These are phyloP conservation scores for Austrofundulus limnaeus DNA, from an alignment of 2,113 vertebrate species.

Conservation along the genomic window DNA sequence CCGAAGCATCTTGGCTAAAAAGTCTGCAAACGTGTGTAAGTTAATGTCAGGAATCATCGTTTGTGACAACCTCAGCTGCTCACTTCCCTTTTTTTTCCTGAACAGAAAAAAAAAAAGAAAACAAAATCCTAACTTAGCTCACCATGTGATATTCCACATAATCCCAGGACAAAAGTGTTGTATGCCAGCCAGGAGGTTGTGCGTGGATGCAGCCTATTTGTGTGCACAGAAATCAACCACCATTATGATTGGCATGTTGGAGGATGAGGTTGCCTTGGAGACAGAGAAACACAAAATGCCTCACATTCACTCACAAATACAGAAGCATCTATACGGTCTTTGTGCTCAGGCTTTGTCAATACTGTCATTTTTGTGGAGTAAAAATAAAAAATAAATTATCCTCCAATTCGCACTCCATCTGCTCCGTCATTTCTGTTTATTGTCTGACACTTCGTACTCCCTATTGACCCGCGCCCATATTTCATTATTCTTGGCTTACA, in stretches of 20 bases:
- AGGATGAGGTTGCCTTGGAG: conserved; percentile 67
- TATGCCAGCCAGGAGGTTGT: conserved; percentile 17
- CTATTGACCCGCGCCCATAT: conserved; percentile 48
- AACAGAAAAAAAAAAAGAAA: background rate
- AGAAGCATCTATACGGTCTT: conserved; percentile 33
- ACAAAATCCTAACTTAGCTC: background rate
- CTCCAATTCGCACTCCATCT: conserved; percentile 38
- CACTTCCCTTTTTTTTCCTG: background rate
- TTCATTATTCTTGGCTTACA: conserved; percentile 48
- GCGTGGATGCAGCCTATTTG: conserved; percentile 38
- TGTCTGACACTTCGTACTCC: conserved; percentile 42
- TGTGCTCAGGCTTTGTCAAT: conserved; percentile 10
- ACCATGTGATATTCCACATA: conserved; percentile 4
- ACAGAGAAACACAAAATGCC: conserved; percentile 65
- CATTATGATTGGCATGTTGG: conserved; percentile 56
- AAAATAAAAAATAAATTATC: no score
- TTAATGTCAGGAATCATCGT: conserved; percentile 48
- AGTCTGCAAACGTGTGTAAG: conserved; percentile 42
- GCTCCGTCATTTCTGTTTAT: conserved; percentile 18
- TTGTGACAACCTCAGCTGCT: conserved; percentile 17
- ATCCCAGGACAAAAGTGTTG: conserved; percentile 4
- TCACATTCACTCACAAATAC: conserved; percentile 44
- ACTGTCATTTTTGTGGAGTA: conserved; percentile 21
- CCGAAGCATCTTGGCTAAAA: conserved; percentile 49
- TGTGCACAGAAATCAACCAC: conserved; percentile 46